Conservation (phyloP, 2,888 invertebrate species). For the Hetaerina titia region DNA sequence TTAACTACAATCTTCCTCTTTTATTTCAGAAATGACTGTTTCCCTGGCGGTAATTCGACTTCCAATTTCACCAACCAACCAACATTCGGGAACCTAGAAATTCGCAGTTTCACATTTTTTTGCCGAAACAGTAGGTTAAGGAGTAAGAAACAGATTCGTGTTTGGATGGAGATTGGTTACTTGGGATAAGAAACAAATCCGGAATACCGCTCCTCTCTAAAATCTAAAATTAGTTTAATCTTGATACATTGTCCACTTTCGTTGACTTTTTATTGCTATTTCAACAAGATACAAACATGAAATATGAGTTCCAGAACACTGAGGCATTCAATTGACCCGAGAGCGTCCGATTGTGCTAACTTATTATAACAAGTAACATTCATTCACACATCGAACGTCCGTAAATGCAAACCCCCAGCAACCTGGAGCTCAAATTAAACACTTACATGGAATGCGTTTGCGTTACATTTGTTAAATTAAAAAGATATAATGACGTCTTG, state of each 20-base stretch:
- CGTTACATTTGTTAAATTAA: slow-evolving; percentile 36
- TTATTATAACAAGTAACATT: slow-evolving; percentile 63
- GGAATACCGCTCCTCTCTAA: not conserved
- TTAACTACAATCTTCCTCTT: no score
- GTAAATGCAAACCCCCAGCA: slow-evolving; percentile 36
- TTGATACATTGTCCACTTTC: not conserved
- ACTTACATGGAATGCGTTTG: not conserved
- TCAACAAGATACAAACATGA: slow-evolving; percentile 63
- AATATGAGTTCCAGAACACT: not conserved
- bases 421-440: slow-evolving; percentile 24
- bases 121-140: no score
- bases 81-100: no score
- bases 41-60: no score
- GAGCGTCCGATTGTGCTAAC: slow-evolving; percentile 49
- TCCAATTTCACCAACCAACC: no score
- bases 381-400: slow-evolving; percentile 53
- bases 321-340: slow-evolving; percentile 12
- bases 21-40: no score
- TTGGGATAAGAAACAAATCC: not conserved
- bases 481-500: not conserved
- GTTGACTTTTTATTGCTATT: slow-evolving; percentile 43
- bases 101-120: no score
- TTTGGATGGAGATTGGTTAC: not conserved
- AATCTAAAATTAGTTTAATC: not conserved
- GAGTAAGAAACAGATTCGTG: not conserved